Evolutionary conservation across 2,888 invertebrate species (phyloP).

Genomic region (Phortica magna): DNA sequence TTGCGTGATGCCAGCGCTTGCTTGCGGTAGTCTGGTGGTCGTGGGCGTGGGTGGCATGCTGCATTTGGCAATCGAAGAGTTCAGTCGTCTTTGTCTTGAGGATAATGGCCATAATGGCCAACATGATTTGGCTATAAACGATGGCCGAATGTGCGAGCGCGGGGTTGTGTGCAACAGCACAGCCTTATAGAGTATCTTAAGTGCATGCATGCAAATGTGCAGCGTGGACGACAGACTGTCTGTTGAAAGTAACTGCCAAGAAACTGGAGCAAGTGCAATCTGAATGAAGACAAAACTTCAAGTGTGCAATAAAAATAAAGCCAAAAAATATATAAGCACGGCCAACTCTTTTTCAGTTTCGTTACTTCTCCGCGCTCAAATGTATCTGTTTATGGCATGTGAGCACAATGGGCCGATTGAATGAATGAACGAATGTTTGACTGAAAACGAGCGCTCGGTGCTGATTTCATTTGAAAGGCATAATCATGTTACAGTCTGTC

Average conservation of each 20-base stretch:
- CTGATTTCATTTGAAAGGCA: conserved; percentile 30
- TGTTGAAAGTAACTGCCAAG: background rate
- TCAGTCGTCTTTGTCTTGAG: too few relatives aligned
- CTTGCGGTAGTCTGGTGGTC: too few relatives aligned
- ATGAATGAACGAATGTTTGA: background rate
- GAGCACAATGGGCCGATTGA: background rate
- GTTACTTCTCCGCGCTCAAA: conserved; percentile 1
- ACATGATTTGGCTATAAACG: too few relatives aligned
- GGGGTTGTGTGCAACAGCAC: too few relatives aligned
- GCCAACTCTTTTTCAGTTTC: background rate
- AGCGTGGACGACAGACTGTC: background rate
- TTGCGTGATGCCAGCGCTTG: too few relatives aligned
- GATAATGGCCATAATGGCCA: too few relatives aligned
- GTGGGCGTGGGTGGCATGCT: too few relatives aligned
- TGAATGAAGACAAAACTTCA: background rate
- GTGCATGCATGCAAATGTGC: background rate
- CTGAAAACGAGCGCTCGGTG: conserved; percentile 4
- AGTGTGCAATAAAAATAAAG: background rate
- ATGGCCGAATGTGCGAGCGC: too few relatives aligned
- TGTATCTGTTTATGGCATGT: background rate
- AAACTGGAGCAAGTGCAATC: background rate
- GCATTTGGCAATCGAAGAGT: too few relatives aligned
- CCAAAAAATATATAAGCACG: background rate
- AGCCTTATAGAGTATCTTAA: too few relatives aligned
- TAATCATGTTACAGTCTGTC: conserved; percentile 30